Conservation (phyloP, 2,888 invertebrate species). For the Caenorhabditis japonica region DNA sequence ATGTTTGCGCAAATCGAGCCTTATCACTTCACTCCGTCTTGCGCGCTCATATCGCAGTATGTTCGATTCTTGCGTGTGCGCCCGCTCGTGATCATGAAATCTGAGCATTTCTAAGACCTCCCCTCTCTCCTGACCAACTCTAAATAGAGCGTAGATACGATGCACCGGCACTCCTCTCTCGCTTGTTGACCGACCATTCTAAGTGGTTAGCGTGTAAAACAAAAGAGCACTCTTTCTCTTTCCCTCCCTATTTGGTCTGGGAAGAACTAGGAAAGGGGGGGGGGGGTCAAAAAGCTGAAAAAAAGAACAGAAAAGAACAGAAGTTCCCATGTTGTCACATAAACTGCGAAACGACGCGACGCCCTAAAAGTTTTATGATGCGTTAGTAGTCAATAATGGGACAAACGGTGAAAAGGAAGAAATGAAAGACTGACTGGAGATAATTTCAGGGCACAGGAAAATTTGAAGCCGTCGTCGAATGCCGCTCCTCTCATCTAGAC, state of each 20-base stretch:
- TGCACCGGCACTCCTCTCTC: constrained; percentile 15
- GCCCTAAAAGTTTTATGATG: constrained; percentile 53
- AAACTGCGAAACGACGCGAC: constrained; percentile 8
- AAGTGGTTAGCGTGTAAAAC: constrained; percentile 67
- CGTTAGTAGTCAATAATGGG: constrained; percentile 43
- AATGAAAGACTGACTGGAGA: constrained; percentile 2
- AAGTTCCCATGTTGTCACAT: no score
- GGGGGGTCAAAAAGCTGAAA: neutral
- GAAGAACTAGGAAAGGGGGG: neutral
- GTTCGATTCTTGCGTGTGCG: constrained; percentile 11
- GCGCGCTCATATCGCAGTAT: constrained; percentile 27
- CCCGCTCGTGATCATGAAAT: constrained; percentile 51
- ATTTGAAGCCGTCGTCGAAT: constrained; percentile 68
- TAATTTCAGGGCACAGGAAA: constrained; percentile 64
- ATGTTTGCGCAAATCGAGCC: constrained; percentile 25
- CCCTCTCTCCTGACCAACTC: constrained; percentile 14
- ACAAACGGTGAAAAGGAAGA: constrained; percentile 6
- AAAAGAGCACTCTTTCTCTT: constrained; percentile 46
- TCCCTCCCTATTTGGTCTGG: constrained; percentile 27
- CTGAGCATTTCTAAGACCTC: constrained; percentile 36
- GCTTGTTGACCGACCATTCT: constrained; percentile 52
- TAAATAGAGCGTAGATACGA: constrained; percentile 47
- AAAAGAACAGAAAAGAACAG: neutral
- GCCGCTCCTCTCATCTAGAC: constrained; percentile 60
- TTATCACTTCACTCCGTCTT: no score